Conservation (phyloP, 53 echinoderm and acorn worm species). For the Patiria pectinifera region DNA sequence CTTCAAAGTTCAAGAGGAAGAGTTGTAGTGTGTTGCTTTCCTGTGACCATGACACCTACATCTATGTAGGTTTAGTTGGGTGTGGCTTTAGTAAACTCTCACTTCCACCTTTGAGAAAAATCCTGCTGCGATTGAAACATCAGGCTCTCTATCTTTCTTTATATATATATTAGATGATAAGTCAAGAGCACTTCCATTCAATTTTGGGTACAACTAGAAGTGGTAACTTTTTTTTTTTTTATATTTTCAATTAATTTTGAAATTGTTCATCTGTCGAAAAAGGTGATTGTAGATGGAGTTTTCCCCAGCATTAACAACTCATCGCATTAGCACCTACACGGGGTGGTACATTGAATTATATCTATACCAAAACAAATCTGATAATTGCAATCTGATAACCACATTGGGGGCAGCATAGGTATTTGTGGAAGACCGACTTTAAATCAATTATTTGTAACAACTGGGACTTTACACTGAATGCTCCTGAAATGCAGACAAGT, state of each 20-base stretch:
- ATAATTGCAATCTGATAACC: no score
- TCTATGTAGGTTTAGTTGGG: not conserved
- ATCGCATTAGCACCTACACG: not conserved
- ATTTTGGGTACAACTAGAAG: no score
- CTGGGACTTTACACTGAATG: not conserved
- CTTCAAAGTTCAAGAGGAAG: constrained; percentile 27
- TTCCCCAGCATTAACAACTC: not conserved
- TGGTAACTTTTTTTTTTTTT: no score
- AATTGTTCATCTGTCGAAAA: no score
- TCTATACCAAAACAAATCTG: no score
- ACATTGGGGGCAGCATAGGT: no score
- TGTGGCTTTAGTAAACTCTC: not conserved
- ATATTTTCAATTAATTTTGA: no score
- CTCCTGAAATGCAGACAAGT: not conserved
- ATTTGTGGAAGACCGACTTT: no score
- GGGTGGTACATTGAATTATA: no score
- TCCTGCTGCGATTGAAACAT: not conserved
- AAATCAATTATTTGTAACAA: not conserved
- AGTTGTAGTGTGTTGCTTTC: constrained; percentile 22
- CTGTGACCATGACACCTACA: constrained; percentile 8
- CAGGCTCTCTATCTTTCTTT: not conserved
- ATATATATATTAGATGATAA: no score
- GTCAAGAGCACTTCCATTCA: no score
- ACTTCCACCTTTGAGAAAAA: not conserved
- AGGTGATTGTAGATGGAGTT: no score